Conservation (phyloP, 2,888 invertebrate species). For the Sphinx pinastri region DNA sequence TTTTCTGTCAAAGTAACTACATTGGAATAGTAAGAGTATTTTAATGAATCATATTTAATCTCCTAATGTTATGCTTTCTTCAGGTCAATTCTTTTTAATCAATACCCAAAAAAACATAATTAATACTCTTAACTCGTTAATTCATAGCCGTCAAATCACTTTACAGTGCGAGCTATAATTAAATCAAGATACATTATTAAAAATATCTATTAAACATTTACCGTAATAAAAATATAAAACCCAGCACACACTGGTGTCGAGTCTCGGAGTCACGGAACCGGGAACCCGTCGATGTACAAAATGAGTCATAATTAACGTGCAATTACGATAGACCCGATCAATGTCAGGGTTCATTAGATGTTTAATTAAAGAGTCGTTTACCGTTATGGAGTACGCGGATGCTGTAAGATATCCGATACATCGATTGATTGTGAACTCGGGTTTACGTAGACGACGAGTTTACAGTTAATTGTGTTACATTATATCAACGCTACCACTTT, state of each 20-base stretch:
- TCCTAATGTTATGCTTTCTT: too few relatives aligned
- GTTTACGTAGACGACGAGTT: conserved; percentile 1
- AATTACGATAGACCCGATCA: conserved; percentile 22
- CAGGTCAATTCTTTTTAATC: too few relatives aligned
- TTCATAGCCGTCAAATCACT: background rate
- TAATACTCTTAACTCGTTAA: background rate
- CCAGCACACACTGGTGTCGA: background rate
- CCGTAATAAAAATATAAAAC: background rate
- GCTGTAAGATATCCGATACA: conserved; percentile 17
- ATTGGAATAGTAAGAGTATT: too few relatives aligned
- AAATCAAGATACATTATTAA: too few relatives aligned
- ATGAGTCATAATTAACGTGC: conserved; percentile 22
- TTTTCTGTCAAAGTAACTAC: too few relatives aligned
- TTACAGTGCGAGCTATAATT: too few relatives aligned
- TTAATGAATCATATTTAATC: too few relatives aligned
- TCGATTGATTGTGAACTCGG: conserved; percentile 10
- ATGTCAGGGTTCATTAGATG: conserved; percentile 27
- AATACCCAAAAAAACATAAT: too few relatives aligned
- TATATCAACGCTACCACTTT: background rate
- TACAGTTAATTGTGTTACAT: background rate
- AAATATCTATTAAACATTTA: background rate
- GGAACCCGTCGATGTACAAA: conserved; percentile 21
- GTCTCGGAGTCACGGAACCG: background rate
- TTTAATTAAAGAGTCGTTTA: conserved; percentile 25
- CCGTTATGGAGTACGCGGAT: conserved; percentile 24